Conservation (phyloP, 2,888 invertebrate species). For the Ochlodes sylvanus region DNA sequence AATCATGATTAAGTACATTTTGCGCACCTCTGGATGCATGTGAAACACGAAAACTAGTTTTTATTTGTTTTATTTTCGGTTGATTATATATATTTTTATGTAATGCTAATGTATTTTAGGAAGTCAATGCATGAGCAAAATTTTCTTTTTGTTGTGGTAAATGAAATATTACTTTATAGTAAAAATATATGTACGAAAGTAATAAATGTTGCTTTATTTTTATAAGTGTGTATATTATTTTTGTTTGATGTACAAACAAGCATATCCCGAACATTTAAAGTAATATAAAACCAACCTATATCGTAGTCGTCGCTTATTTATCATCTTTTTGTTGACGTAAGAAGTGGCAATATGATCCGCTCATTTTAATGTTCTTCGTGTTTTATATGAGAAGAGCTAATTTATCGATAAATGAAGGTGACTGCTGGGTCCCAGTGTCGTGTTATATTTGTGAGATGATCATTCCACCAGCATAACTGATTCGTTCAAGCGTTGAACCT, state of each 20-base stretch:
- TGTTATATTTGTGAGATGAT: no score
- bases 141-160: constrained; percentile 22
- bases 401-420: no score
- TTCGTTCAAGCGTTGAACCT: no score
- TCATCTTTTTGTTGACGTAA: neutral
- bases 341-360: no score
- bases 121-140: constrained; percentile 17
- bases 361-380: no score
- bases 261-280: neutral
- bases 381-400: no score
- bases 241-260: constrained; percentile 5
- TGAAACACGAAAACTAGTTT: constrained; percentile 24
- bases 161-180: constrained; percentile 18
- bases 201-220: constrained; percentile 35
- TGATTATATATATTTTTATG: constrained; percentile 15
- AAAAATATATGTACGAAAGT: constrained; percentile 23
- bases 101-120: constrained; percentile 19
- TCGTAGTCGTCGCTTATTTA: constrained; percentile 5
- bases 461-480: no score
- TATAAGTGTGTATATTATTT: constrained; percentile 20
- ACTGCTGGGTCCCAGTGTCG: no score
- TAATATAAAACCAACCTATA: neutral
- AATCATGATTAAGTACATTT: no score
- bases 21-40: no score
- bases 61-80: constrained; percentile 19